Evolutionary conservation across 2,888 invertebrate genomes (phyloP).

Genomic region (Peribatodes rhomboidaria): DNA sequence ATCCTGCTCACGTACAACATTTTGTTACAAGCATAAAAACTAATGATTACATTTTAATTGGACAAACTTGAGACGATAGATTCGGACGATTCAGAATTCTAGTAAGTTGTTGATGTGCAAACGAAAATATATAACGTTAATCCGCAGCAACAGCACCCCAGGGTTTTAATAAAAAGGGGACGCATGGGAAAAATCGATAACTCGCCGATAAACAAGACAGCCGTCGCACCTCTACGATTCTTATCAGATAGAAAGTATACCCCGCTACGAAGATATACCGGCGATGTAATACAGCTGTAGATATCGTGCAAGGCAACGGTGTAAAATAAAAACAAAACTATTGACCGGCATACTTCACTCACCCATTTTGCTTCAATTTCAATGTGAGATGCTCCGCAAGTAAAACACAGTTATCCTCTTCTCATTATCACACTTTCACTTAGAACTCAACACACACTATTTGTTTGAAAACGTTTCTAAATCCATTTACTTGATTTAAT

Average conservation of each 20-base stretch:
- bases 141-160: constrained; percentile 37
- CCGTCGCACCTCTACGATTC: constrained; percentile 47
- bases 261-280: constrained; percentile 13
- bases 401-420: constrained; percentile 56
- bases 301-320: constrained; percentile 12
- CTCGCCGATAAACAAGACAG: constrained; percentile 64
- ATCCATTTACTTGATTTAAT: background rate
- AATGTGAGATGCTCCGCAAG: constrained; percentile 49
- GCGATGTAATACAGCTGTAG: constrained; percentile 19
- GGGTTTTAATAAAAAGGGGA: constrained; percentile 47
- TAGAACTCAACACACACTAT: constrained; percentile 49
- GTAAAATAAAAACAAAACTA: constrained; percentile 53
- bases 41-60: too few relatives aligned
- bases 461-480: constrained; percentile 3
- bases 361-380: constrained; percentile 74
- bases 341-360: constrained; percentile 78
- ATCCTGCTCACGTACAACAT: background rate
- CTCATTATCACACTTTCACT: constrained; percentile 70
- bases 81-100: background rate
- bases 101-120: background rate
- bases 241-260: constrained; percentile 48
- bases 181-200: constrained; percentile 81
- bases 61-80: too few relatives aligned
- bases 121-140: constrained; percentile 5
- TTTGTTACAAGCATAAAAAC: background rate